Base-by-base conservation (phyloP, 2,797 vertebrate species). In the Enteromius fasciolatus region DNA sequence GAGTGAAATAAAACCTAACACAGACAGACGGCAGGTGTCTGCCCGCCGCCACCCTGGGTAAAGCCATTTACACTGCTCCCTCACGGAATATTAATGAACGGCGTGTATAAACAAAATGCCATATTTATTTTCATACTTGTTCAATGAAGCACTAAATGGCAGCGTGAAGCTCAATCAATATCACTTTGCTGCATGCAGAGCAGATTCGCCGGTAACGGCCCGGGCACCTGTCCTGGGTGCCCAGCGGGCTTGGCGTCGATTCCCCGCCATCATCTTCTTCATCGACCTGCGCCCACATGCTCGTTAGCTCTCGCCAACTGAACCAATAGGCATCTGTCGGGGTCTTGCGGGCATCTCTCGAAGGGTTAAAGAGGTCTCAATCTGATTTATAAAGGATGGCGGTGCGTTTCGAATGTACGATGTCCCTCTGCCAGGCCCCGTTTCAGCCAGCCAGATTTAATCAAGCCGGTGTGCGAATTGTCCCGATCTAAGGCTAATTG, bases 71-170 rank as follows among this genome's bases (percentile, higher is more conserved):
- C 81, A 76, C 86, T 76, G 54, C 77, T 80, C 88, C 80, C 73
- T 87, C 88, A 85, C 85, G 90, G 90, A 90, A 92, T 92, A 93
- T 93, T 92, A 93, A 93, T 92, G 90, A 92, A 90, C 84, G 85
- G 52, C 57, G 14, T 86, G 76, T 73, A 87, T 69, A 86, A 89
- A 89, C 91, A 91, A 94, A 94, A 91, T 89, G 88, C 89, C 90
- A 86, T 92, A 93, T 94, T 94, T 91, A 92, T 94, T 87, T 87
- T 92, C 90, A 92, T 91, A 92, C 90, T 91, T 90, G 90, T 87
- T 92, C 89, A 89, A 69, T 92, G 90, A 93, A 93, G 90, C 92
- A 79, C 84, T 87, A 89, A 84, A 86, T 86, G 86, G 86, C 75
- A 82, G 57, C 61, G 85, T 76, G 33, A 87, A 86, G 88, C 87